phyloP scores from a whole-genome alignment of 92 coral and sea anemone species.

The Muricea muricata region DNA sequence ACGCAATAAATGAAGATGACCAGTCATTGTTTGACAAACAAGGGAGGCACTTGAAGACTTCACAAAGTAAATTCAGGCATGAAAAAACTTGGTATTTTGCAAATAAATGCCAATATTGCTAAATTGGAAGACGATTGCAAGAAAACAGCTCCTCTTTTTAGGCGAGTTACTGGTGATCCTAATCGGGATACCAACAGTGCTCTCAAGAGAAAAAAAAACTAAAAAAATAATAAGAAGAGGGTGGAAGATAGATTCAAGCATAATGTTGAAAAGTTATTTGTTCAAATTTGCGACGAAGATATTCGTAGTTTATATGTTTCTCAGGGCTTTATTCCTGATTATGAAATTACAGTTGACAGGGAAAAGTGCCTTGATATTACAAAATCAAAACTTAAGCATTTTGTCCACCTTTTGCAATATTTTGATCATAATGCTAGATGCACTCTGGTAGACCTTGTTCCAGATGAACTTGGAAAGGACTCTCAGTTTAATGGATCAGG shows the following conservation, averaged over 20 bases:
- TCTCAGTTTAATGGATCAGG: background rate
- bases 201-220: constrained; percentile 46
- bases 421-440: background rate
- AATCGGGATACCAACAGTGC: constrained; percentile 25
- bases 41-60: background rate
- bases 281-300: constrained; percentile 48
- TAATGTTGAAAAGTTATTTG: constrained; percentile 52
- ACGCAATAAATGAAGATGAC: constrained; percentile 34
- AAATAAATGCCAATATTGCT: constrained; percentile 40
- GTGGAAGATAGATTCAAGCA: constrained; percentile 40
- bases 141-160: constrained; percentile 34
- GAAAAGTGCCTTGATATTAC: constrained; percentile 58
- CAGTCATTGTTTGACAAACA: background rate
- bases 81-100: constrained; percentile 33
- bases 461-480: background rate
- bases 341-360: constrained; percentile 57
- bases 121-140: constrained; percentile 51
- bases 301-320: constrained; percentile 1
- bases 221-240: constrained; percentile 57
- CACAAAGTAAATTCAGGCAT: background rate
- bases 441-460: background rate
- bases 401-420: constrained; percentile 47
- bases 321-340: constrained; percentile 57
- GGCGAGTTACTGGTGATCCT: constrained; percentile 21
- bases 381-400: constrained; percentile 59